Evolutionary conservation across 2,888 invertebrate species (phyloP), one percentile per base, ranked within the genome.

Genomic region (Blera fallax): DNA sequence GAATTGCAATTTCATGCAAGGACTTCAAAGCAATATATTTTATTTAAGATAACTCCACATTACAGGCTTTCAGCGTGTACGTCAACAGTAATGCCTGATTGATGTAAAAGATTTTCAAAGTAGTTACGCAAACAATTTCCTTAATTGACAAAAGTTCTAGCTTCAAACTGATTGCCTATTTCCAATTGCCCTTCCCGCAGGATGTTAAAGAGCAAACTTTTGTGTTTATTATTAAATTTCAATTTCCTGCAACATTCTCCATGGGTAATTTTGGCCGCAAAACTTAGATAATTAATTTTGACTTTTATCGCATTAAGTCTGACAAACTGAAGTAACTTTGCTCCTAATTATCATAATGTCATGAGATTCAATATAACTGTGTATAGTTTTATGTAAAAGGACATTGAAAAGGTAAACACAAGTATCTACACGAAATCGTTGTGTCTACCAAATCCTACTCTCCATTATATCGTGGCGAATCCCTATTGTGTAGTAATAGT

Each of bases 231-330:
- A 29, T 27, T 10, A 8, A 67, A 52, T 37, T 48, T 48, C 48
- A 32, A 48, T 48, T 62, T 62, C 18, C 64, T 11, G 21, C 11
- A 5, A 10, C 10, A 40, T 37, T 34, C 24, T 24, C 34, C 34
- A 16, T 14, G 24, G 72, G 16, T 72, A 50, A 24, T 60, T 60
- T 50, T 16, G 40, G 48, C 50, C 60, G 50, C 48, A 50, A 16
- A 50, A 60, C 40, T 73, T 52, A 10, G 40, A 40, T 62, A 73
- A 64, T 73, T 52, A 29, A 29, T 72, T 50, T 72, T 21, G 60
- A 72, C 48, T 37, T 37, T 58, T 11, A 72, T 48, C 37, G n/a
- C 34, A 72, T 72, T 72, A 50, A 5, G 8, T 7, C 14, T 50
- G 43, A n/a, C 34, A 50, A 72, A 37, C 16, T 50, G 29, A 58